Evolutionary conservation across 2,797 vertebrate genomes (phyloP).

Genomic region (Spinus olivaceus): DNA sequence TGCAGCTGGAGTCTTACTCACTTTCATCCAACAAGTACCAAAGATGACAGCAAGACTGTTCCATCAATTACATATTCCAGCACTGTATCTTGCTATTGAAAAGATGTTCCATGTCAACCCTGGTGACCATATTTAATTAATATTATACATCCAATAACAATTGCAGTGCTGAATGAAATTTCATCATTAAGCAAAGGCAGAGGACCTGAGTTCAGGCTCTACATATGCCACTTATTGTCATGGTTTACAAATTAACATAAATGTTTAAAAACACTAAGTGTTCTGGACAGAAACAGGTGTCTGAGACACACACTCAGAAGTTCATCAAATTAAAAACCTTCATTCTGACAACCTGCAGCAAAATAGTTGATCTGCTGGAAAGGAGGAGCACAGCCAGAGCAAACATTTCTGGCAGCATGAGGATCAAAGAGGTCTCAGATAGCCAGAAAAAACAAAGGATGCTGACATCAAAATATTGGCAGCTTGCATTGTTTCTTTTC

Average conservation of each 20-base stretch:
- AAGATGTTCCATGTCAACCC: background rate
- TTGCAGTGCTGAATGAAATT: background rate
- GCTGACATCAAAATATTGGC: slow-evolving; percentile 66
- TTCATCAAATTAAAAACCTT: background rate
- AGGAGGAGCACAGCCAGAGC: slow-evolving; percentile 3
- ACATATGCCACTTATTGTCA: background rate
- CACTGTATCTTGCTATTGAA: background rate
- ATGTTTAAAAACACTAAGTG: background rate
- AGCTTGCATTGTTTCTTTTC: slow-evolving; percentile 36
- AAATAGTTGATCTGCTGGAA: background rate
- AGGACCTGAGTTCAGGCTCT: background rate
- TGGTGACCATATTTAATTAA: background rate
- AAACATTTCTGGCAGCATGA: slow-evolving; percentile 30
- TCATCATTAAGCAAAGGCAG: background rate
- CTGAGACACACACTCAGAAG: background rate
- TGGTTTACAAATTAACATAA: background rate
- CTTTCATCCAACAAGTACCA: background rate
- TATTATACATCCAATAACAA: background rate
- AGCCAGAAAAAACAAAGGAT: slow-evolving; percentile 57
- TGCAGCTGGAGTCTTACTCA: background rate
- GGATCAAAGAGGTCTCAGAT: slow-evolving; percentile 48
- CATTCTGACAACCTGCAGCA: slow-evolving; percentile 17
- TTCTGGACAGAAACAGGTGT: background rate
- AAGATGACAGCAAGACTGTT: background rate
- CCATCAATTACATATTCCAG: background rate